Conservation (phyloP, 2,113 vertebrate species). For the Cottus gobio region DNA sequence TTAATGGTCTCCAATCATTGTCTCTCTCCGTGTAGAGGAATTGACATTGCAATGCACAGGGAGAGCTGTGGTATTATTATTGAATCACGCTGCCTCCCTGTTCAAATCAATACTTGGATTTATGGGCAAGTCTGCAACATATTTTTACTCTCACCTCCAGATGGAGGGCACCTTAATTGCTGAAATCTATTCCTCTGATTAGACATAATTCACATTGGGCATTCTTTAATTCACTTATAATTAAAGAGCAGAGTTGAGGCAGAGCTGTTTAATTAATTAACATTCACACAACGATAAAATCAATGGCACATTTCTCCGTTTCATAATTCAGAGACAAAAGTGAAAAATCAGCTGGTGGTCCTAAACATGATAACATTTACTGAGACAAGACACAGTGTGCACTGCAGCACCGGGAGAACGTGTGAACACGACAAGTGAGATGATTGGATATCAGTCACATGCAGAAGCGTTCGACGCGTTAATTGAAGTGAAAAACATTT, state of each 20-base stretch:
- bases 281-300: constrained; percentile 62
- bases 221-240: constrained; percentile 80
- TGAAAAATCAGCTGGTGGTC: constrained; percentile 24
- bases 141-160: constrained; percentile 64
- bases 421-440: constrained; percentile 35
- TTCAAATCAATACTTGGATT: constrained; percentile 78
- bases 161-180: constrained; percentile 77
- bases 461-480: constrained; percentile 2
- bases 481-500: constrained; percentile 47
- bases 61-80: constrained; percentile 56
- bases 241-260: constrained; percentile 72
- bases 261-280: constrained; percentile 74
- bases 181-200: constrained; percentile 79
- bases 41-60: constrained; percentile 32
- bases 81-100: constrained; percentile 53
- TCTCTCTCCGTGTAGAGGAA: constrained; percentile 32
- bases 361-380: constrained; percentile 50
- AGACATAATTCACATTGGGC: constrained; percentile 75
- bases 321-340: constrained; percentile 56
- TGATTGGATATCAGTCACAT: constrained; percentile 33
- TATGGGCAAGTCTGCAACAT: constrained; percentile 64
- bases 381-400: constrained; percentile 14
- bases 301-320: constrained; percentile 47
- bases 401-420: not conserved
- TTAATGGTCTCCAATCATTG: constrained; percentile 45